A percentile compares a stretch with the other conserved stretches of the same genome.
phyloP scores from a whole-genome alignment of 1,140 invertebrate species.

The Trialeurodes vaporariorum region DNA sequence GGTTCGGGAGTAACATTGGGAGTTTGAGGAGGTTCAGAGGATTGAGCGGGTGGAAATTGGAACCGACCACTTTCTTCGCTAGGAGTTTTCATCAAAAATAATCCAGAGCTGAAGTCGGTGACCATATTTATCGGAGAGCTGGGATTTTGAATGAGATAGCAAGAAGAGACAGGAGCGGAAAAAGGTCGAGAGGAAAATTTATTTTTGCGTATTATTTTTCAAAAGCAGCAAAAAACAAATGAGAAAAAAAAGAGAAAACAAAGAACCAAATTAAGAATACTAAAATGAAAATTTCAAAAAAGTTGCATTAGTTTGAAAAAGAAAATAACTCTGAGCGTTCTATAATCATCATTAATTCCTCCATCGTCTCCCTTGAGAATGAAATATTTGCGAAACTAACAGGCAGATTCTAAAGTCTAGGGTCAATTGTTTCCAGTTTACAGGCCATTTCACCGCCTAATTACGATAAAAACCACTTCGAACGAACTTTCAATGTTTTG shows the following conservation, averaged over 20 bases:
- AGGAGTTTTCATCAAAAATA: constrained; percentile 68
- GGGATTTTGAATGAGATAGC: constrained; percentile 14
- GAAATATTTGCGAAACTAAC: no score
- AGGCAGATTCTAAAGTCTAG: no score
- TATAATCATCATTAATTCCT: no score
- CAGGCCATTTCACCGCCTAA: no score
- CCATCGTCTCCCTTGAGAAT: no score
- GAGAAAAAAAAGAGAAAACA: constrained; percentile 16
- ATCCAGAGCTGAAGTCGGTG: constrained; percentile 68
- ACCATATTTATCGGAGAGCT: constrained; percentile 83
- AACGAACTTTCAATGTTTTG: no score
- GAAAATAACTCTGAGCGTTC: no score
- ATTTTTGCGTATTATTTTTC: neutral
- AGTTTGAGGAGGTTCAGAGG: constrained; percentile 25
- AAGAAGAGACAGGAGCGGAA: constrained; percentile 9
- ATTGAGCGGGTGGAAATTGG: constrained; percentile 37
- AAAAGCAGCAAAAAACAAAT: constrained; percentile 17
- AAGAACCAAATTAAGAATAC: constrained; percentile 2
- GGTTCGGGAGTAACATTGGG: constrained; percentile 18
- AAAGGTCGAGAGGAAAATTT: no score
- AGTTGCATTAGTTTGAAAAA: no score
- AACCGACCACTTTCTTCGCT: constrained; percentile 59
- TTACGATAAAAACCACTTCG: no score
- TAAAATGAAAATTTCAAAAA: neutral
- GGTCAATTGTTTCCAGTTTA: no score